Evolutionary conservation across 1,140 invertebrate genomes (phyloP).

Genomic region (Bombus haemorrhoidalis): DNA sequence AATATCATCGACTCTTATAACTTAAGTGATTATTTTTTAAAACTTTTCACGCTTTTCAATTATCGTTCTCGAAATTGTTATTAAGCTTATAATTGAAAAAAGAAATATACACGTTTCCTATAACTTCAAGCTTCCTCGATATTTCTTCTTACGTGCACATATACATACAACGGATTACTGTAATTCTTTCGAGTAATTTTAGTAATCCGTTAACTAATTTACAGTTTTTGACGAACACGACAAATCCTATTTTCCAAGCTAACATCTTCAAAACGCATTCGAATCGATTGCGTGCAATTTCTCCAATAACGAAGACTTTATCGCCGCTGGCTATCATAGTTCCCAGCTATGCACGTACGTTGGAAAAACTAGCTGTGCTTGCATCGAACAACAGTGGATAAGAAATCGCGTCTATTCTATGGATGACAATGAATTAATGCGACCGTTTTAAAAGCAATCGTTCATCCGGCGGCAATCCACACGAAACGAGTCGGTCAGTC

Average conservation of each 20-base stretch:
- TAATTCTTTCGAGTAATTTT: neutral
- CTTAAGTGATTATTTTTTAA: too few relatives aligned
- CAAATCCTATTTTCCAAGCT: neutral
- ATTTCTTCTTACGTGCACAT: neutral
- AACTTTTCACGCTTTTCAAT: too few relatives aligned
- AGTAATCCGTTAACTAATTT: neutral
- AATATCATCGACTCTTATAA: neutral
- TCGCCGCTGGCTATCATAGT: neutral
- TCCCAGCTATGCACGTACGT: neutral
- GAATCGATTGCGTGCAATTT: neutral
- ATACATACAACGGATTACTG: too few relatives aligned
- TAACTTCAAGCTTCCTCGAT: neutral
- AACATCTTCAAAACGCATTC: neutral
- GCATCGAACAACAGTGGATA: neutral
- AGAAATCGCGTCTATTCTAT: neutral
- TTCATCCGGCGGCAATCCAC: neutral
- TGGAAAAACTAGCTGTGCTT: neutral
- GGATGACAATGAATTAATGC: slow-evolving; percentile 11
- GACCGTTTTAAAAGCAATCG: neutral
- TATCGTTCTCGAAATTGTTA: neutral
- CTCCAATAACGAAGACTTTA: neutral
- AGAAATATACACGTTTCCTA: neutral
- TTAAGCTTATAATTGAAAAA: neutral
- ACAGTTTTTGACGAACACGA: neutral
- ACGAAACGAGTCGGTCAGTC: neutral